A percentile compares a stretch with the other conserved stretches of the same genome.
phyloP scores from a whole-genome alignment of 1,140 invertebrate genomes.

The Eupristina koningsbergeri region DNA sequence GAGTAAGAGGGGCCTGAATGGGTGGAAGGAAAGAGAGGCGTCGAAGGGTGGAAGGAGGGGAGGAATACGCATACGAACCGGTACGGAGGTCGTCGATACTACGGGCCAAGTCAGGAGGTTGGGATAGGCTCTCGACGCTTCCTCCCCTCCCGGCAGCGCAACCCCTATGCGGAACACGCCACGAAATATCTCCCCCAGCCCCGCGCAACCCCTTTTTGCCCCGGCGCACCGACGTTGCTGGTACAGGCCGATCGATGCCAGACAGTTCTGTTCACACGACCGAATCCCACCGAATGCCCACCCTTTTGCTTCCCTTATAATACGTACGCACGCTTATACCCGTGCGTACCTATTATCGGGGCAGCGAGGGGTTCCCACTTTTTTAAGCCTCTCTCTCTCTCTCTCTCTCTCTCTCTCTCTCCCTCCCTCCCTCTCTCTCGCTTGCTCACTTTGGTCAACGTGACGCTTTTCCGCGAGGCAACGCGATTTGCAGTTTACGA shows the following conservation, averaged over 20 bases:
- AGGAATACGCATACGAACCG: constrained; percentile 27
- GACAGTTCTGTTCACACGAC: constrained; percentile 72
- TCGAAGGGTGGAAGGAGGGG: not conserved
- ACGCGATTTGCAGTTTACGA: not conserved
- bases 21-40: too few species aligned
- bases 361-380: not conserved
- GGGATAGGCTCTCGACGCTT: constrained; percentile 66
- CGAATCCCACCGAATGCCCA: constrained; percentile 69
- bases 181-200: not conserved
- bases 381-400: not conserved
- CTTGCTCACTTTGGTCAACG: not conserved
- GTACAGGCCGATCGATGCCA: constrained; percentile 69
- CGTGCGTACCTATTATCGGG: not conserved
- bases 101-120: constrained; percentile 67
- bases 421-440: too few species aligned
- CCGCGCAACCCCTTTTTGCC: not conserved
- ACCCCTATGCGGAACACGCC: constrained; percentile 2
- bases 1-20: not conserved
- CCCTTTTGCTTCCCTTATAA: constrained; percentile 31
- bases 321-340: not conserved
- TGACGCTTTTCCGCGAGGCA: not conserved
- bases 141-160: constrained; percentile 20
- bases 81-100: constrained; percentile 70
- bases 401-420: not conserved
- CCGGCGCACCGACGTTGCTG: constrained; percentile 33